Conservation (phyloP, 2,797 vertebrate species). For the Arnoldichthys spilopterus region DNA sequence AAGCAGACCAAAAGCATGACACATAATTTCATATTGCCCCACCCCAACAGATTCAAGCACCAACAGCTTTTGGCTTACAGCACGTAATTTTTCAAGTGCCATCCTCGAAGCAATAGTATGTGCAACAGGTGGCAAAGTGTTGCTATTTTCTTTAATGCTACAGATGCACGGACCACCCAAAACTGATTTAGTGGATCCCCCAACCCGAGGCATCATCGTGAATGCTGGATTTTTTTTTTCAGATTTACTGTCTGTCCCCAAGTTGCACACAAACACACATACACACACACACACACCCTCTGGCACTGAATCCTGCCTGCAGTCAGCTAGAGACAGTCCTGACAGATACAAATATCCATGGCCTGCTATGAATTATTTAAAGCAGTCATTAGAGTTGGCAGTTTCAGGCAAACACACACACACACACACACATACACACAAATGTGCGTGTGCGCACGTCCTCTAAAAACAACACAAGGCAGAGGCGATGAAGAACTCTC, state of each 20-base stretch:
- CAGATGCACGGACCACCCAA: neutral
- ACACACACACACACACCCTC: constrained; percentile 23
- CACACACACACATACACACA: constrained; percentile 24
- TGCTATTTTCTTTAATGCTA: neutral
- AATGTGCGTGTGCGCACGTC: neutral
- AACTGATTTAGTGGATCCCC: neutral
- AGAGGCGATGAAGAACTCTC: constrained; percentile 20
- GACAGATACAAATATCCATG: constrained; percentile 52
- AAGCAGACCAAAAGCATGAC: too few relatives aligned
- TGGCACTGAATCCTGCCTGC: constrained; percentile 26
- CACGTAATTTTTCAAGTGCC: too few relatives aligned
- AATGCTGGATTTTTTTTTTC: constrained; percentile 1
- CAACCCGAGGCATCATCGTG: constrained; percentile 1
- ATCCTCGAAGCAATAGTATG: neutral
- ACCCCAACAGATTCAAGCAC: too few relatives aligned
- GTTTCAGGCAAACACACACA: constrained; percentile 10
- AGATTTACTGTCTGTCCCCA: neutral
- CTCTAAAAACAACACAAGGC: constrained; percentile 31
- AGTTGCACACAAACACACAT: constrained; percentile 1
- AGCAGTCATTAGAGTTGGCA: constrained; percentile 20
- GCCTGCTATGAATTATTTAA: constrained; percentile 56
- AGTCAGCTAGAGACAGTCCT: constrained; percentile 38
- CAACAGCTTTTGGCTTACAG: too few relatives aligned
- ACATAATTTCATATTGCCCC: too few relatives aligned
- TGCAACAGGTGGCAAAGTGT: neutral